A percentile compares a stretch with the other conserved stretches of the same genome.
These are phyloP conservation scores for Ypsolopha scabrella DNA, from an alignment of 2,888 invertebrate species.

Conservation along the genomic window DNA sequence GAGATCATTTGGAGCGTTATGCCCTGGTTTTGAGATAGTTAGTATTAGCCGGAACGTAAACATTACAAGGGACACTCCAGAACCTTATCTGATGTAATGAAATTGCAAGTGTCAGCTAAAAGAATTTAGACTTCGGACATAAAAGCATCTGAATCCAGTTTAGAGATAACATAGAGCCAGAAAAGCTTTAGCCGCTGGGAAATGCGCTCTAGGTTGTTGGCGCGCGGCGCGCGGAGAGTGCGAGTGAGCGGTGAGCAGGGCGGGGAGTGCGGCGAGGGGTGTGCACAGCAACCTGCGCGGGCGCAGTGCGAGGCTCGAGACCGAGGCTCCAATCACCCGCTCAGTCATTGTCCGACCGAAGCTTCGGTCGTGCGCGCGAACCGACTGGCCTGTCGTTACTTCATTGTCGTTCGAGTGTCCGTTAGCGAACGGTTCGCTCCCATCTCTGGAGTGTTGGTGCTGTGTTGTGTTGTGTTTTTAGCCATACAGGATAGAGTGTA, in stretches of 20 bases:
- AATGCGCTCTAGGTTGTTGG: not conserved
- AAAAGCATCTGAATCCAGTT: too few species aligned
- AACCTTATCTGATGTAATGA: too few species aligned
- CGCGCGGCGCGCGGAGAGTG: not conserved
- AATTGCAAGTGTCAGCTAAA: too few species aligned
- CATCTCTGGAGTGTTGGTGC: conserved; percentile 51
- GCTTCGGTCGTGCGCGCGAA: conserved; percentile 50
- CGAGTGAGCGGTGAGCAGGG: conserved; percentile 22
- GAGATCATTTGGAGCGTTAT: conserved; percentile 19
- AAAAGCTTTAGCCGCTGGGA: not conserved
- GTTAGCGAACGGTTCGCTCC: conserved; percentile 53
- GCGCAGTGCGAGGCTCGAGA: conserved; percentile 25
- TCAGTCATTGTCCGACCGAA: conserved; percentile 65
- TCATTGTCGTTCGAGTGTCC: conserved; percentile 51
- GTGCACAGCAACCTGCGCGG: conserved; percentile 30
- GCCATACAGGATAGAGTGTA: conserved; percentile 63
- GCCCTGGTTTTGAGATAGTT: not conserved
- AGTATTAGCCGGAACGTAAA: too few species aligned
- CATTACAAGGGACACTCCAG: too few species aligned
- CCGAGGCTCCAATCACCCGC: conserved; percentile 36
- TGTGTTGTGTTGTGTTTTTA: conserved; percentile 65
- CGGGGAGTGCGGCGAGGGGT: conserved; percentile 16
- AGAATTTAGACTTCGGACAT: too few species aligned
- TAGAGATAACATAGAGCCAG: too few species aligned
- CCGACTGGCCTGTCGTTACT: conserved; percentile 52